A percentile compares a stretch with the other conserved stretches of the same genome.
phyloP scores from a whole-genome alignment of 2,113 vertebrate species.

The Pica pica region DNA sequence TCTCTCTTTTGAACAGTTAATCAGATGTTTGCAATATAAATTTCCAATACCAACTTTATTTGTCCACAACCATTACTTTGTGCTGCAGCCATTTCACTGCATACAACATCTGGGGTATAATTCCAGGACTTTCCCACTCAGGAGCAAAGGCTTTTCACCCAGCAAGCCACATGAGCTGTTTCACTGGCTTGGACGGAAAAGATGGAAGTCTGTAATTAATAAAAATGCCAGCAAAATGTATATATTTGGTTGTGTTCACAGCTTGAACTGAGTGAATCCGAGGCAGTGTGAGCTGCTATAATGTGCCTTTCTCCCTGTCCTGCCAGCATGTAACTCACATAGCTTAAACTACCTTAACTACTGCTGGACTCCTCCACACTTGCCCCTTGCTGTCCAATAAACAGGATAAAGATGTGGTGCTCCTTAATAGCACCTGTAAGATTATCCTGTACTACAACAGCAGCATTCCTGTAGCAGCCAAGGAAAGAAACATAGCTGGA shows the following conservation, averaged over 20 bases:
- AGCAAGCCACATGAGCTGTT: background rate
- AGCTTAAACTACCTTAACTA: background rate
- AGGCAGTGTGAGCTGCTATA: background rate
- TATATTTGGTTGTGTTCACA: background rate
- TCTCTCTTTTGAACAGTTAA: background rate
- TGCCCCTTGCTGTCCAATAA: background rate
- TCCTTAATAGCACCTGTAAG: background rate
- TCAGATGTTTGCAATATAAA: background rate
- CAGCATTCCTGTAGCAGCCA: background rate
- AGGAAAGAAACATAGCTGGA: background rate
- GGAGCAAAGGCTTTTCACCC: background rate
- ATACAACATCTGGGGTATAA: background rate
- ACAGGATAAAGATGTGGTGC: background rate
- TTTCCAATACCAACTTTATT: background rate
- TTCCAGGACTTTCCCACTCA: background rate
- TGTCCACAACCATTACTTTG: background rate
- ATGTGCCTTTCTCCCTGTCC: background rate
- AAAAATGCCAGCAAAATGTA: background rate
- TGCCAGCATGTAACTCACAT: background rate
- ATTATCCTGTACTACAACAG: background rate
- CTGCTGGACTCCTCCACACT: background rate
- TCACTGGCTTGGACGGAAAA: background rate
- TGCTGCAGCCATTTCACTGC: background rate
- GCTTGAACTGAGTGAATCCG: conserved; percentile 1
- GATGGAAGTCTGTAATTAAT: background rate